Percentiles rank a stretch among this genome's conserved stretches.
phyloP scores from a whole-genome alignment of 1,140 invertebrate species.

The Harlomillsia oculata region DNA sequence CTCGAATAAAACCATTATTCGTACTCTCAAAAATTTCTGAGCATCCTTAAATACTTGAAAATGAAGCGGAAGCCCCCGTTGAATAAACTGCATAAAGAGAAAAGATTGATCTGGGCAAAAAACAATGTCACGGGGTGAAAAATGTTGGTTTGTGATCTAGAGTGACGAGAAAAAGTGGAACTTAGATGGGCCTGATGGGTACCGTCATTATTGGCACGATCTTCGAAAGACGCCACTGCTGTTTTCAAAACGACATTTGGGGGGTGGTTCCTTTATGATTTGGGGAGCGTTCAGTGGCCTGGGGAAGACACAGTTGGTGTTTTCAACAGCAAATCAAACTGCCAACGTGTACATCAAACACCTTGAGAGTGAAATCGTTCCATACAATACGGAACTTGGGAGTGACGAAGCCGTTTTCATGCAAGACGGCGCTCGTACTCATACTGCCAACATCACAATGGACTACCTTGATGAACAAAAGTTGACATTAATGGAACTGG shows the following conservation, averaged over 20 bases:
- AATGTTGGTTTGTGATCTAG: constrained; percentile 8
- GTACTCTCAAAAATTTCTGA: too few species aligned
- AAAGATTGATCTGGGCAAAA: neutral
- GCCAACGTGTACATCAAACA: neutral
- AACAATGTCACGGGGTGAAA: neutral
- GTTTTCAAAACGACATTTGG: constrained; percentile 9
- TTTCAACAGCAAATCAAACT: neutral
- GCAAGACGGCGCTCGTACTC: constrained; percentile 13
- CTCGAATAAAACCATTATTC: too few species aligned
- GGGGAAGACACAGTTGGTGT: neutral
- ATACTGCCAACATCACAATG: neutral
- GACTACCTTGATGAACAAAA: neutral
- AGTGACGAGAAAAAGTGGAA: constrained; percentile 18
- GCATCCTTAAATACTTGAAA: constrained; percentile 1
- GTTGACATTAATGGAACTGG: neutral
- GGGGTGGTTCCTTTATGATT: constrained; percentile 16
- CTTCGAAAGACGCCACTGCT: neutral
- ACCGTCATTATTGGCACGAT: constrained; percentile 9
- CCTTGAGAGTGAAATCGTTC: neutral
- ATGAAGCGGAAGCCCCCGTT: constrained; percentile 5
- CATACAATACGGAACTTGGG: neutral
- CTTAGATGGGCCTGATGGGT: constrained; percentile 16
- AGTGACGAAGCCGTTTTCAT: constrained; percentile 2
- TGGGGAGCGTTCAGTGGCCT: constrained; percentile 8
- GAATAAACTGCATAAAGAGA: neutral